Base-by-base conservation (phyloP, 1,140 invertebrate genomes). In the Drosophila watanabei region DNA sequence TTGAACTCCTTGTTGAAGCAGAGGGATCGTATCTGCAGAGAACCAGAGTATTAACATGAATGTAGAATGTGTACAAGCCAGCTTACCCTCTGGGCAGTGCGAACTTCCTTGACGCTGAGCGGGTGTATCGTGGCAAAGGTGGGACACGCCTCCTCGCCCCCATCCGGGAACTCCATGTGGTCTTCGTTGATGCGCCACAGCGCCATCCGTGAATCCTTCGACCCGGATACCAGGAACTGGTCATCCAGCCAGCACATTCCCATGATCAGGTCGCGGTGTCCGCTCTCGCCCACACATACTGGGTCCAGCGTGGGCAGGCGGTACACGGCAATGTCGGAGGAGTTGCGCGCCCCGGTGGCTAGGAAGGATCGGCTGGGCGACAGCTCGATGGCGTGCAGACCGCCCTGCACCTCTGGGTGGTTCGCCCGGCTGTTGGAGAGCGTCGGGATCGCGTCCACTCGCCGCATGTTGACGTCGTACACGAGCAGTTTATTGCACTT, bases 171-270 rank as follows among this genome's bases (percentile, higher is more conserved):
- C 71, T 95, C 95, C 48, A 94, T 94, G 32, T 94, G 92, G 80
- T 95, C 94, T 68, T 94, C 94, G 71, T 94, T 94, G 43, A 97
- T 96, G 68, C 95, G 94, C 97, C 97, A 98, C 43, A 98, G 93
- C 49, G 96, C 96, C 94, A 98, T 95, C 93, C 96, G 96, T 1
- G 97, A 97, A 93, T 99, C 98, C 69, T 98, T 95, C 0, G 98
- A 98, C 5, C 98, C 98, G 28, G 98, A 98, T 18, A 99, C 98
- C 57, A 99, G 93, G 94, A 98, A 98, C 93, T 99, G 97, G 94
- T 99, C 98, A 94, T 99, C 98, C 51, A 99, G 93, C 98, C 98
- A 99, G 85, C 97, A 97, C 95, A 98, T 96, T 87, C 99, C 98
- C 94, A 99, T 98, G 46, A 99, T 97, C 96, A 98, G 98, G 93